Base-by-base conservation (phyloP, 92 coral and sea anemone genomes). In the Bergia puertoricense region DNA sequence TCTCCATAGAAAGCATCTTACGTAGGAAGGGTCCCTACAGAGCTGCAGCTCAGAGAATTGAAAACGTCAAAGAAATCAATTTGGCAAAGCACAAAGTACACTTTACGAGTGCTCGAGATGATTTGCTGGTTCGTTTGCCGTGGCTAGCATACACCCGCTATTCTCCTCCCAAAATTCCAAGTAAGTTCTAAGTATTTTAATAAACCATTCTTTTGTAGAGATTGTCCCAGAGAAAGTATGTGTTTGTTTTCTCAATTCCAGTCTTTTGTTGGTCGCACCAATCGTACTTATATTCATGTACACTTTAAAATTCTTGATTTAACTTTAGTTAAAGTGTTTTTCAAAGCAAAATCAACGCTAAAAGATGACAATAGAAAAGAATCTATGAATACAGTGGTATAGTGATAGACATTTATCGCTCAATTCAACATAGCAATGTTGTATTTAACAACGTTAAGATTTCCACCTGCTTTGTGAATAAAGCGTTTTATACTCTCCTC, bases 71-170 rank as follows among this genome's bases (percentile, higher is more conserved):
- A 84, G 59, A 37, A 46, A 73, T 46, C 48, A 71, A 59, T 30
- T 30, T 30, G 30, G 30, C 56, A 10, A 84, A 30, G 44, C 65
- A 46, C 6, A 71, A 45, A 42, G 6, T 18, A 69, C 56, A 41
- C 46, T 36, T 57, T 72, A 54, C 18, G 5, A 44, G 30, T 30
- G 15, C 66, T 46, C 79, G 67, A 68, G 90, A 89, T 20, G 88
- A 84, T 81, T 75, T 92, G 85, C 77, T 89, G 62, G 82, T 81
- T 13, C 92, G 92, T 20, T 86, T 95, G 44, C 98, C 98, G 0
- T 97, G 99, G 99, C 80, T 97, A 38, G 95, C 95, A 5, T 97
- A 92, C 75, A 95, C 99, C 5, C 92, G 99, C 10, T 97, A 97
- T 67, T 94, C 93, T 65, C 99, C 99, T 8, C 99, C 99, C 16